phyloP scores from a whole-genome alignment of 2,797 vertebrate genomes.

The Stomatorhinus walkeri region DNA sequence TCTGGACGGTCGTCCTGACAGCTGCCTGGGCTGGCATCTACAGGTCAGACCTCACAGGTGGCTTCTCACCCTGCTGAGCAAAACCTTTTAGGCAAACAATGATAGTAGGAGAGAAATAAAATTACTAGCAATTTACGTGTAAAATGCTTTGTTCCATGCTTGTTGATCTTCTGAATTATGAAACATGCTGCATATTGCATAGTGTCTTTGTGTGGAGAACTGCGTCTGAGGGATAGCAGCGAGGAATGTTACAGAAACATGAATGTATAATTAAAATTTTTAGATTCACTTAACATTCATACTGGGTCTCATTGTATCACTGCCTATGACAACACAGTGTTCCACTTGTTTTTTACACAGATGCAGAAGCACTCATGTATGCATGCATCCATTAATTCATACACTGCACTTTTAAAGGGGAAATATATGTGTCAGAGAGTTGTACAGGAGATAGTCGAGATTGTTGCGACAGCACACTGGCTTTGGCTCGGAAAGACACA shows the following conservation, averaged over 20 bases:
- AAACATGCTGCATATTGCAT: not conserved
- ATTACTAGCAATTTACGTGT: not conserved
- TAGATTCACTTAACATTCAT: not conserved
- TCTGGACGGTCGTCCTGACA: not conserved
- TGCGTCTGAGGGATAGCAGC: not conserved
- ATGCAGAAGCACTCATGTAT: not conserved
- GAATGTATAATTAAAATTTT: not conserved
- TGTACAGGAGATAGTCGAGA: not conserved
- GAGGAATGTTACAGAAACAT: not conserved
- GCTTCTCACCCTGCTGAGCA: not conserved
- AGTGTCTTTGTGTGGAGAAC: not conserved
- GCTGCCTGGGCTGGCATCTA: not conserved
- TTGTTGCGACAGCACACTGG: not conserved
- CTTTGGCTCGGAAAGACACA: not conserved
- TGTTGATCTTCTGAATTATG: not conserved
- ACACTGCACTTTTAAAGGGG: not conserved
- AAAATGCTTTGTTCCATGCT: not conserved
- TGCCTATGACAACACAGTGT: not conserved
- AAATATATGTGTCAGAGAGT: not conserved
- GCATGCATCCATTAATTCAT: not conserved
- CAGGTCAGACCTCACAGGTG: not conserved
- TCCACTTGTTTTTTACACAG: not conserved
- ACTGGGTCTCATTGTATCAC: not conserved
- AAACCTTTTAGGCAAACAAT: not conserved
- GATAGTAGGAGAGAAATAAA: not conserved